phyloP scores from a whole-genome alignment of 2,797 vertebrate genomes.

The Galaxias olidus region DNA sequence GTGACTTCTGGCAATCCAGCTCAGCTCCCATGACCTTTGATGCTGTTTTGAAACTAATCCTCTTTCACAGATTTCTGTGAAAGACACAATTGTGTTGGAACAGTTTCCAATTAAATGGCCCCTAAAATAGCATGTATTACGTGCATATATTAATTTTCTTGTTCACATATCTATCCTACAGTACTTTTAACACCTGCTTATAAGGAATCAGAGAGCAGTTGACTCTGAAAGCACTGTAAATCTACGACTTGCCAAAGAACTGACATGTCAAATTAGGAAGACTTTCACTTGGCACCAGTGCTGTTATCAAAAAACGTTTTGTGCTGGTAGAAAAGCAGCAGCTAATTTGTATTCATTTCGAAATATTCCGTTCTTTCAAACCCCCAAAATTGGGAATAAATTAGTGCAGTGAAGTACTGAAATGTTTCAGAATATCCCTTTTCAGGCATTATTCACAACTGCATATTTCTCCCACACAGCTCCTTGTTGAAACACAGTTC shows the following conservation, averaged over 20 bases:
- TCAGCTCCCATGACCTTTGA: conserved; percentile 58
- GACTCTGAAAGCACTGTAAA: too few relatives aligned
- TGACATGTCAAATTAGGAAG: too few relatives aligned
- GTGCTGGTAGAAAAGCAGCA: too few relatives aligned
- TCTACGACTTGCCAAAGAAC: too few relatives aligned
- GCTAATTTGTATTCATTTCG: too few relatives aligned
- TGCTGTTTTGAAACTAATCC: conserved; percentile 62
- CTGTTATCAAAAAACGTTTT: too few relatives aligned
- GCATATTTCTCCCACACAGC: conserved; percentile 40
- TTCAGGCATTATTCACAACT: conserved; percentile 45
- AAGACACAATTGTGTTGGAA: conserved; percentile 45
- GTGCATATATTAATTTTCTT: too few relatives aligned
- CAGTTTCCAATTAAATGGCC: conserved; percentile 43
- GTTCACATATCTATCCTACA: conserved; percentile 25
- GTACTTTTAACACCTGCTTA: conserved; percentile 7
- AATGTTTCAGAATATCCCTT: conserved; percentile 15
- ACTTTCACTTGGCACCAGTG: too few relatives aligned
- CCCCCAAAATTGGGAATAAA: neutral
- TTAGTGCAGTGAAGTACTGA: neutral
- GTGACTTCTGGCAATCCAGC: conserved; percentile 50
- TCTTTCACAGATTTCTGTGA: conserved; percentile 53
- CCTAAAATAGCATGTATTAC: too few relatives aligned
- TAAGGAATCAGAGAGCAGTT: too few relatives aligned
- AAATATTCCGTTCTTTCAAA: too few relatives aligned
- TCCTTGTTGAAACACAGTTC: conserved; percentile 68